Percentiles rank a stretch among this genome's conserved stretches.
These are phyloP conservation scores for Apotomis turbidana DNA, from an alignment of 2,888 invertebrate genomes.

Conservation along the genomic window DNA sequence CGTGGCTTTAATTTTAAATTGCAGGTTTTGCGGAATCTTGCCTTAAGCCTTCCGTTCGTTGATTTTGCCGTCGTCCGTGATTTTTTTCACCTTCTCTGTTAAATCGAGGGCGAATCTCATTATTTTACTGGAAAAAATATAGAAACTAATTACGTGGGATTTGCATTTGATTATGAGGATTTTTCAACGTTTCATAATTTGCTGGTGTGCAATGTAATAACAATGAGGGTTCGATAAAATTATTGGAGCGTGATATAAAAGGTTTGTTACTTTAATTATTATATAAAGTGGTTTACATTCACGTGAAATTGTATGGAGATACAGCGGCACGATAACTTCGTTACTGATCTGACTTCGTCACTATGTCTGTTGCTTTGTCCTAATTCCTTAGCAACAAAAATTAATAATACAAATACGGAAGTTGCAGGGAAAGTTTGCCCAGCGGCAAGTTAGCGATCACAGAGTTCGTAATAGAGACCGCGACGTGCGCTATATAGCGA, in stretches of 20 bases:
- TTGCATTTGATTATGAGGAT: constrained; percentile 46
- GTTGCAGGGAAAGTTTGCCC: constrained; percentile 20
- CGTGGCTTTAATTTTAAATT: constrained; percentile 85
- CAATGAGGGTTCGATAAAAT: neutral
- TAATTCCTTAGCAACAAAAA: constrained; percentile 6
- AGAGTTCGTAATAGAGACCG: constrained; percentile 18
- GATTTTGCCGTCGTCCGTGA: constrained; percentile 60
- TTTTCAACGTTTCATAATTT: constrained; percentile 15
- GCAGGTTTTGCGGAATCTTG: constrained; percentile 80
- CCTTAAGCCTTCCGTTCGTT: constrained; percentile 74
- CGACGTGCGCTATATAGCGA: constrained; percentile 3
- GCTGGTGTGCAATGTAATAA: constrained; percentile 4
- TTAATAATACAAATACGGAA: constrained; percentile 19
- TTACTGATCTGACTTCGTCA: too few species aligned
- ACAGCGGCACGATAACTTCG: too few species aligned
- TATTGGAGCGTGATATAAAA: too few species aligned
- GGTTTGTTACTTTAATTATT: too few species aligned
- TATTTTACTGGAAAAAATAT: constrained; percentile 69
- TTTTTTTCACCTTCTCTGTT: constrained; percentile 66
- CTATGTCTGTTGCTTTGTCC: neutral
- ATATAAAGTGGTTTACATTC: too few species aligned
- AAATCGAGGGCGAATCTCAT: constrained; percentile 66
- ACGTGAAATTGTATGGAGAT: too few species aligned
- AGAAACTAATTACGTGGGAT: constrained; percentile 74
- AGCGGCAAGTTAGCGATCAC: constrained; percentile 23